phyloP scores from a whole-genome alignment of 2,888 invertebrate genomes.

The Epirrhoe tristata region DNA sequence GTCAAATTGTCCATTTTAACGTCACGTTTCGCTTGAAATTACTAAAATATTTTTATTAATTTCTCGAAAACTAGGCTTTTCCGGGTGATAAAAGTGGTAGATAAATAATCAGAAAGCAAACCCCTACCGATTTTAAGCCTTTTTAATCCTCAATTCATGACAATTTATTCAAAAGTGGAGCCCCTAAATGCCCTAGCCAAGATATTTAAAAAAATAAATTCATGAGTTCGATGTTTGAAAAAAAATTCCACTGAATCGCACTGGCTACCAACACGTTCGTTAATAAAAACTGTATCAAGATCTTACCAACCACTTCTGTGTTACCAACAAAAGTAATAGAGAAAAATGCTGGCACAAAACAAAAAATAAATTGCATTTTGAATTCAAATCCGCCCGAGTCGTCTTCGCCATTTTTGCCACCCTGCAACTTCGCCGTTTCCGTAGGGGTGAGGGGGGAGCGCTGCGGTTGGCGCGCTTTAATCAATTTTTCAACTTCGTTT shows the following conservation, averaged over 20 bases:
- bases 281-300: not conserved
- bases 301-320: not conserved
- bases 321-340: not conserved
- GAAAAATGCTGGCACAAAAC: slow-evolving; percentile 53
- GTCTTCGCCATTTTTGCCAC: slow-evolving; percentile 48
- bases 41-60: too few relatives aligned
- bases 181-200: too few relatives aligned
- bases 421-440: slow-evolving; percentile 63
- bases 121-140: too few relatives aligned
- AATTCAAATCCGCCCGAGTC: slow-evolving; percentile 60
- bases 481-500: slow-evolving; percentile 79
- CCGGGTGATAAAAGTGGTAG: too few relatives aligned
- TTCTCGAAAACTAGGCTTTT: too few relatives aligned
- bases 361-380: slow-evolving; percentile 49
- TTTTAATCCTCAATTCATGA: too few relatives aligned
- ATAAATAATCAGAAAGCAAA: too few relatives aligned
- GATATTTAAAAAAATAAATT: too few relatives aligned
- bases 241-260: not conserved
- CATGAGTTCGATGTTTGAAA: not conserved
- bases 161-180: too few relatives aligned
- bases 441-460: slow-evolving; percentile 48
- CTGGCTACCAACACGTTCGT: not conserved
- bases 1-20: too few relatives aligned
- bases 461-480: slow-evolving; percentile 71
- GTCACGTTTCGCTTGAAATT: too few relatives aligned